A percentile compares a stretch with the other conserved stretches of the same genome.
These are phyloP conservation scores for Solea senegalensis DNA, from an alignment of 2,113 vertebrate genomes.

Conservation along the genomic window DNA sequence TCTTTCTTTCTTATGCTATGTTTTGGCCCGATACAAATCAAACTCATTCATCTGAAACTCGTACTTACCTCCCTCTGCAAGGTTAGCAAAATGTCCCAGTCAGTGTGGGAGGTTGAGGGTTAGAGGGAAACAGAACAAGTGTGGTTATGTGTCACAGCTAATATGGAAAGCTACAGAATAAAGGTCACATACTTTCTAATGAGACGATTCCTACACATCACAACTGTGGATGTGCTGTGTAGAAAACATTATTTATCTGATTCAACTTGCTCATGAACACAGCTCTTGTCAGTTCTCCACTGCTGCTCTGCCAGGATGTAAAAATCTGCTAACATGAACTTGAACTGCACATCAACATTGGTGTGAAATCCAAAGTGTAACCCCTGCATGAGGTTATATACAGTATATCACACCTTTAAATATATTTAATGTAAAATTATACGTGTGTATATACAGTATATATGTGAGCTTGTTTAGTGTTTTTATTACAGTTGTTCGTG, in stretches of 20 bases:
- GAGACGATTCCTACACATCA: neutral
- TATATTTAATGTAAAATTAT: too few relatives aligned
- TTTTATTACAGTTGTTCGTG: too few relatives aligned
- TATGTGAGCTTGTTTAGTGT: too few relatives aligned
- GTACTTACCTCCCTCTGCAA: slow-evolving; percentile 68
- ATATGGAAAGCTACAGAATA: neutral
- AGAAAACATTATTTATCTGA: neutral
- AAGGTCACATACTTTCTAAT: neutral
- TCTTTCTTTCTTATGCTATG: too few relatives aligned
- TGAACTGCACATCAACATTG: neutral
- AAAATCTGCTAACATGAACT: neutral
- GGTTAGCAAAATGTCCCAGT: slow-evolving; percentile 47
- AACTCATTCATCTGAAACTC: neutral
- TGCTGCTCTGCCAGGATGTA: neutral
- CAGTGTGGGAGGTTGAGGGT: slow-evolving; percentile 39
- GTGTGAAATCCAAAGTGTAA: too few relatives aligned
- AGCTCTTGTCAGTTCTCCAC: neutral
- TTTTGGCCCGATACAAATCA: too few relatives aligned
- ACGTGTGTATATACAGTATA: too few relatives aligned
- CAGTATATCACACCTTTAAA: too few relatives aligned
- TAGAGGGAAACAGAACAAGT: slow-evolving; percentile 53
- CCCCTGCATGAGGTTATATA: too few relatives aligned
- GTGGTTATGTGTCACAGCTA: slow-evolving; percentile 46
- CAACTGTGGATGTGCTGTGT: neutral
- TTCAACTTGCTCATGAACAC: neutral